Evolutionary conservation across 2,797 vertebrate species (phyloP), one percentile per base, ranked within the genome.

Genomic region (Glossophaga mutica): DNA sequence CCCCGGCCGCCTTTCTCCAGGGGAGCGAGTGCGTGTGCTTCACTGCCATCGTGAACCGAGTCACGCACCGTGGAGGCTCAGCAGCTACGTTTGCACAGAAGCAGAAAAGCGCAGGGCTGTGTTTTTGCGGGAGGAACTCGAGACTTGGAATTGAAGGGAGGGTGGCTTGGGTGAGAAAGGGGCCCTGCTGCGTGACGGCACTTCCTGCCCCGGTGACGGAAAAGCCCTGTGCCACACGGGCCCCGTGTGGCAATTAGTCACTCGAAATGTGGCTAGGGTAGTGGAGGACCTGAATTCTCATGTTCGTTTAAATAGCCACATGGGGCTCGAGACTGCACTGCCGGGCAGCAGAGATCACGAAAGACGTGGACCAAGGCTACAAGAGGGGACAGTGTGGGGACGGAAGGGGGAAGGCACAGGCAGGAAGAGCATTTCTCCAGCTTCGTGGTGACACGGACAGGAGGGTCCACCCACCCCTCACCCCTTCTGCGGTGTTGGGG

Each of bases 151-250:
- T 11, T 7, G 2, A 9, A 19, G 2, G 42, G 11, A 6, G 22
- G 4, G 32, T 15, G 74, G 9, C 83, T 81, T 29, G 46, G 57
- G 21, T 1, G 19, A 42, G 46, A 32, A 44, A 4, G 11, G 65
- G 2, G 42, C 44, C 15, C 0, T 2, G 32, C 46, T 57, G 19
- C 37, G 19, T 37, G 2, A 2, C 0, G 11, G 82, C 26, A 67
- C 37, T 9, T 57, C 15, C 65, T 57, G 32, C 67, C 55, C 2
- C 1, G 55, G 6, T 12, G 76, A 6, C 6, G 32, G 87, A 4
- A 46, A 21, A 2, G 44, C 19, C 12, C 1, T 42, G 5, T 19
- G 6, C 14, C 24, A 70, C 68, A 37, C 70, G 2, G 9, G 29
- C 81, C 16, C 42, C 0, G 0, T 8, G 15, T 19, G 52, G 24